phyloP scores from a whole-genome alignment of 2,113 vertebrate species.

The Lynx canadensis region DNA sequence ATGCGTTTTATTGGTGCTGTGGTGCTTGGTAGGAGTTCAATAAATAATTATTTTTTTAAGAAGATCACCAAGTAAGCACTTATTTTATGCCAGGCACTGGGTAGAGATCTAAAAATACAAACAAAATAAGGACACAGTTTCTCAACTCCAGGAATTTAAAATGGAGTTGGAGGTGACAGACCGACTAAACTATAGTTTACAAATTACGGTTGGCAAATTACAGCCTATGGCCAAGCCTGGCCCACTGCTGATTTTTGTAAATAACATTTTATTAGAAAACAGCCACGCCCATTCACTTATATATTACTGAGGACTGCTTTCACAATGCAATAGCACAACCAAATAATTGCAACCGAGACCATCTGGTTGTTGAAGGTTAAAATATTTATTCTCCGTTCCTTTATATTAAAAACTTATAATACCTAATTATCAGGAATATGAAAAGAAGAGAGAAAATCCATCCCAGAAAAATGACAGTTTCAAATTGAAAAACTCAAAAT shows the following conservation, averaged over 20 bases:
- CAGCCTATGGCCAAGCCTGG: background rate
- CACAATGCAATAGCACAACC: background rate
- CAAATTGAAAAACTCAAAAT: background rate
- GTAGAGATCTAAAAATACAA: background rate
- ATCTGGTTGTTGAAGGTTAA: background rate
- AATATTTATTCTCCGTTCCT: background rate
- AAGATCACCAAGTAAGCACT: background rate
- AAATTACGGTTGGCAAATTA: background rate
- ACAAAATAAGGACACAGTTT: background rate
- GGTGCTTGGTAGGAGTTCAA: background rate
- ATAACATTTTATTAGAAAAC: background rate
- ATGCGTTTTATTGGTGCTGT: background rate
- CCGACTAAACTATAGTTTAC: background rate
- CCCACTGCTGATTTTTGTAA: background rate
- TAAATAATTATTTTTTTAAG: background rate
- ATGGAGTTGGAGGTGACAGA: background rate
- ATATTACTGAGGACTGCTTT: background rate
- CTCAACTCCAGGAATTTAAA: background rate
- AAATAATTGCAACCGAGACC: too few relatives aligned
- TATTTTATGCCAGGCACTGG: background rate
- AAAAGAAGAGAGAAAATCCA: background rate
- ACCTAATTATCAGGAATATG: background rate
- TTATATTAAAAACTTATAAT: background rate
- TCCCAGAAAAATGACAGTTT: background rate
- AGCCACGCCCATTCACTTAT: background rate